Conservation (phyloP, 2,888 invertebrate species). For the Archips xylosteana region DNA sequence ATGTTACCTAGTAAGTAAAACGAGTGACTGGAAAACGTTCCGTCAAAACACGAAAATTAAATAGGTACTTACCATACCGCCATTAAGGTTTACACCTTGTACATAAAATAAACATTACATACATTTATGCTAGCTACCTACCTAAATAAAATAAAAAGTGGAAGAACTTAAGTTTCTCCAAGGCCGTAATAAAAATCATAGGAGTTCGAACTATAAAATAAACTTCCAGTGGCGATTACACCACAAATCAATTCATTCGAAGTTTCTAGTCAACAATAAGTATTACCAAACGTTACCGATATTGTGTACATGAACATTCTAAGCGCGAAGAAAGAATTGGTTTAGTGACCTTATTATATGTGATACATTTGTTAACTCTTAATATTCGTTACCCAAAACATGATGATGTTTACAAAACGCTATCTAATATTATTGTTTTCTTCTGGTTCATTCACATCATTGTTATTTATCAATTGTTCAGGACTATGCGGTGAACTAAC, state of each 20-base stretch:
- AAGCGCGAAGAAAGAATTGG: background rate
- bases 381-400: conserved; percentile 2
- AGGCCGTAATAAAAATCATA: background rate
- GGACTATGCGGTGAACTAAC: conserved; percentile 2
- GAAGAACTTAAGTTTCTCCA: background rate
- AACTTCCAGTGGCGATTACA: background rate
- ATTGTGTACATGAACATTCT: background rate
- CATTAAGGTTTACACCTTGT: too few species aligned
- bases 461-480: conserved; percentile 9
- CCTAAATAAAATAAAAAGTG: too few species aligned
- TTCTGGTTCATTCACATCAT: conserved; percentile 11
- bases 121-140: background rate
- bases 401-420: conserved; percentile 6
- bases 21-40: too few species aligned
- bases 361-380: background rate
- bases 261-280: conserved; percentile 2
- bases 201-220: background rate
- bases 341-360: conserved; percentile 3
- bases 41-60: background rate
- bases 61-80: too few species aligned
- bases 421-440: conserved; percentile 8
- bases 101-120: background rate
- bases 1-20: too few species aligned
- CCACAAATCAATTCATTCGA: conserved; percentile 21
- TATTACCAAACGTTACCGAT: conserved; percentile 2